Percentiles rank a stretch among this genome's conserved stretches.
phyloP scores from a whole-genome alignment of 2,888 invertebrate species.

The Odiellus spinosus region DNA sequence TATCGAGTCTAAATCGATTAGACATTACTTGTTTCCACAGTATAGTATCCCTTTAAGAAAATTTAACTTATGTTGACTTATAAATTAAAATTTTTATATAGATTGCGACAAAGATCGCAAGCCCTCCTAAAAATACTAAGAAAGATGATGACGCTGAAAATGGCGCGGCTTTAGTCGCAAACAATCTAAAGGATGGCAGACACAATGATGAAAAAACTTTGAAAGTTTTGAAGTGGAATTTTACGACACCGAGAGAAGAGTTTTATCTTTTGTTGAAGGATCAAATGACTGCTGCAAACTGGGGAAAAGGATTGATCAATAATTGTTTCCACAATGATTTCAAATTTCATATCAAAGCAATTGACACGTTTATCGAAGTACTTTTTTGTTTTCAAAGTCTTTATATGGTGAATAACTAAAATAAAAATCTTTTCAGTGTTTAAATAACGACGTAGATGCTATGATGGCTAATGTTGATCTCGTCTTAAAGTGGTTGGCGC shows the following conservation, averaged over 20 bases:
- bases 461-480: conserved; percentile 81
- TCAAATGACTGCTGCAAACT: conserved; percentile 72
- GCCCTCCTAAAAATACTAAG: conserved; percentile 33
- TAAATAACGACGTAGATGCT: conserved; percentile 57
- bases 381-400: conserved; percentile 7
- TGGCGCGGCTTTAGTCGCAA: conserved; percentile 58
- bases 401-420: no score
- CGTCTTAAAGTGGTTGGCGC: conserved; percentile 86
- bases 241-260: conserved; percentile 78
- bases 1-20: no score
- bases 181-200: conserved; percentile 78
- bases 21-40: no score
- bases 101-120: conserved; percentile 6
- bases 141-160: conserved; percentile 75
- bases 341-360: conserved; percentile 86
- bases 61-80: no score
- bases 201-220: conserved; percentile 85
- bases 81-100: background rate
- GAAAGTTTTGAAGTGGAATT: conserved; percentile 84
- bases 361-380: conserved; percentile 63
- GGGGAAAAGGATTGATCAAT: conserved; percentile 67
- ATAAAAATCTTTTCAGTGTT: conserved; percentile 40
- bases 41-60: no score
- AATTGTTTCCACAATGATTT: conserved; percentile 92
- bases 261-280: conserved; percentile 80